Conservation (phyloP, 2,888 invertebrate genomes). For the Drosophila pseudotakahashii region DNA sequence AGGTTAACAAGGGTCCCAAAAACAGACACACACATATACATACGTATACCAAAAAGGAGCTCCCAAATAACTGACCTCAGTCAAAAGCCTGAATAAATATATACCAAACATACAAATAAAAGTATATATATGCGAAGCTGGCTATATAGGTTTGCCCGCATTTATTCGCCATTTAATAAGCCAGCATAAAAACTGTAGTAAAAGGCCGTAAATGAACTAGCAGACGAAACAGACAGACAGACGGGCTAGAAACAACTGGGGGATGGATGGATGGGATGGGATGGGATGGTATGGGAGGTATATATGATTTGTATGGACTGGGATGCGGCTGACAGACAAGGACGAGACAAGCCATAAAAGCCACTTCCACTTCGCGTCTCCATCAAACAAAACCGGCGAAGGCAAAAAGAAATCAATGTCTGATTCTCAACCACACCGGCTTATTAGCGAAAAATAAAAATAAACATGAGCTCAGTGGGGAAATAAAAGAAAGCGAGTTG, state of each 20-base stretch:
- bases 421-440: slow-evolving; percentile 35
- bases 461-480: slow-evolving; percentile 6
- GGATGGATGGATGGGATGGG: neutral
- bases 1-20: slow-evolving; percentile 58
- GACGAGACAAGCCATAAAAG: slow-evolving; percentile 66
- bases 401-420: slow-evolving; percentile 66
- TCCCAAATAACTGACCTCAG: slow-evolving; percentile 51
- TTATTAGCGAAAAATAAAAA: slow-evolving; percentile 54
- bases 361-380: slow-evolving; percentile 17
- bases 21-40: slow-evolving; percentile 11
- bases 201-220: slow-evolving; percentile 80
- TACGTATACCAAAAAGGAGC: slow-evolving; percentile 39
- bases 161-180: slow-evolving; percentile 79
- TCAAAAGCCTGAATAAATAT: slow-evolving; percentile 46
- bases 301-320: neutral
- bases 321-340: slow-evolving; percentile 35
- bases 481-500: slow-evolving; percentile 10
- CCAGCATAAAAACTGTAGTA: slow-evolving; percentile 81
- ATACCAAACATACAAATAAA: slow-evolving; percentile 18
- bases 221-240: slow-evolving; percentile 29
- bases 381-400: slow-evolving; percentile 22
- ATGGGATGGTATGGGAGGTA: neutral
- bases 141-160: slow-evolving; percentile 51
- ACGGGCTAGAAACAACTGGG: neutral
- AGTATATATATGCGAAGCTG: slow-evolving; percentile 17